Conservation (phyloP, 2,888 invertebrate species). For the Habroteleia sp. region DNA sequence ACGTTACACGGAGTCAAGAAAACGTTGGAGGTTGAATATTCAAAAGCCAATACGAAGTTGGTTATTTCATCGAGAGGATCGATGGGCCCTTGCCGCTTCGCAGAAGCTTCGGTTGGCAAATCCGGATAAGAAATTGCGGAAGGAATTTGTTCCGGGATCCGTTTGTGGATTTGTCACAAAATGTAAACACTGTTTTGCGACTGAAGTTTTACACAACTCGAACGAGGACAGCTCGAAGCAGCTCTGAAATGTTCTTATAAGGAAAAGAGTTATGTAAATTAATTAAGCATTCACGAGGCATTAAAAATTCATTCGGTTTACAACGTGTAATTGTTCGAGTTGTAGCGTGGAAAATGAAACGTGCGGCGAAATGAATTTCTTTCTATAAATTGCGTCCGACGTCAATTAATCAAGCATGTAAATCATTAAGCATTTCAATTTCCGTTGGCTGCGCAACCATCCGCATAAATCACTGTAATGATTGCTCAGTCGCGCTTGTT, state of each 20-base stretch:
- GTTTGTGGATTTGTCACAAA: no score
- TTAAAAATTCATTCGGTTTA: neutral
- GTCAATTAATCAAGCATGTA: conserved; percentile 39
- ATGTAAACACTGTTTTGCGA: conserved; percentile 18
- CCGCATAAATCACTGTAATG: no score
- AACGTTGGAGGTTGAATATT: no score
- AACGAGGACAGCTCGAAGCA: conserved; percentile 16
- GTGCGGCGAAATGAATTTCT: conserved; percentile 8
- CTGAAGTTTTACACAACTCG: no score
- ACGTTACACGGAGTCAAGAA: no score
- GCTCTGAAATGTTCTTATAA: conserved; percentile 12
- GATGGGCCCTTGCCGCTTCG: no score
- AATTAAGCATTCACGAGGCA: conserved; percentile 2
- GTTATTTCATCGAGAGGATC: no score
- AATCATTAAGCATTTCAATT: conserved; percentile 42
- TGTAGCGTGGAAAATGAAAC: neutral
- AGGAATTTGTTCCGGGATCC: no score
- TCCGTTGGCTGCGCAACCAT: conserved; percentile 36
- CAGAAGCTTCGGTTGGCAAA: no score
- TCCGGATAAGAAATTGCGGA: no score
- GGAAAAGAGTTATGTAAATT: conserved; percentile 27
- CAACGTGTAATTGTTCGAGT: conserved; percentile 3
- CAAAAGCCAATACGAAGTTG: no score
- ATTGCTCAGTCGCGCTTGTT: no score
- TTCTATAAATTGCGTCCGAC: conserved; percentile 7